Percentiles rank a stretch among this genome's conserved stretches.
Conservation (phyloP, 2,888 invertebrate genomes). For the Melangyna quadrimaculata region DNA sequence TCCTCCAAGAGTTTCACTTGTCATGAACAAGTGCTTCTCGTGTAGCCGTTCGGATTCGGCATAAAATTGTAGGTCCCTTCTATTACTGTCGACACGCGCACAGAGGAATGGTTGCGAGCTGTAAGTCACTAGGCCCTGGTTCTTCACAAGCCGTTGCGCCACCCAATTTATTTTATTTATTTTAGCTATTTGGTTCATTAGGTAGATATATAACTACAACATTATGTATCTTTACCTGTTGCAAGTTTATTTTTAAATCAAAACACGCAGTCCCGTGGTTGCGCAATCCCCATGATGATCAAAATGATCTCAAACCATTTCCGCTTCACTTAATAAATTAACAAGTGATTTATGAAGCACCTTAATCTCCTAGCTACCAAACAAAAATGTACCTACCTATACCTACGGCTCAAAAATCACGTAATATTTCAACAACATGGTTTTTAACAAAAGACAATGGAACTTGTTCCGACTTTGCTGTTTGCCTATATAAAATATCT, state of each 20-base stretch:
- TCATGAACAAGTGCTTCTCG: no score
- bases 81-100: no score
- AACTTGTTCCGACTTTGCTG: slow-evolving; percentile 17
- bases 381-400: not conserved
- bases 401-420: not conserved
- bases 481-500: not conserved
- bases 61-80: no score
- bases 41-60: no score
- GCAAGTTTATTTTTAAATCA: not conserved
- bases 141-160: no score
- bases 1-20: no score
- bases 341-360: not conserved
- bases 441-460: not conserved
- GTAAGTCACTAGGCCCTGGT: no score
- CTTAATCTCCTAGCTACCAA: not conserved
- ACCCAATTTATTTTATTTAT: no score
- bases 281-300: not conserved
- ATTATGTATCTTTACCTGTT: not conserved
- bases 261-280: not conserved
- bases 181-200: no score
- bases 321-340: not conserved
- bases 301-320: not conserved
- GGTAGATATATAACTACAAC: no score
- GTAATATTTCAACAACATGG: slow-evolving; percentile 23
- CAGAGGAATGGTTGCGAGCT: no score